Base-by-base conservation (phyloP, 1,140 invertebrate species). In the Calliopsis andreniformis region DNA sequence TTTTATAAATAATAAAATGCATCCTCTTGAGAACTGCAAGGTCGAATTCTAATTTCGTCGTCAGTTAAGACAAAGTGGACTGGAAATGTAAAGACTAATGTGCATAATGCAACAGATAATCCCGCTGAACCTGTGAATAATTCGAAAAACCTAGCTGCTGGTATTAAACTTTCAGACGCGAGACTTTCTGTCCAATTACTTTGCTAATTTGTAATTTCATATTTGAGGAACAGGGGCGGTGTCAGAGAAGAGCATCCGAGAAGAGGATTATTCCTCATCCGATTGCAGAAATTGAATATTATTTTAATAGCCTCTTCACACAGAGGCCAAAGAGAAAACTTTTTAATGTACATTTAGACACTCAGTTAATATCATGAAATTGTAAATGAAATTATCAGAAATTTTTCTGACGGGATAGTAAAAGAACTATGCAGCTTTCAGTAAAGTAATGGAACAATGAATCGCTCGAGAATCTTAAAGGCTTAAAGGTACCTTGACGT, bases 81-180 rank as follows among this genome's bases (percentile, higher is more conserved):
- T 25, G 20, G 20, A 18, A 39, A 23, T 2, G 20, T 16, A 39
- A 18, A 4, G 23, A 16, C 16, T 6, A 6, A 3, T 23, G 20
- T 68, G 51, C 35, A 68, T 68, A 56, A 68, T 68, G 3, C 51
- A 68, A 39, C 8, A 16, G 16, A 68, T 68, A 68, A 68, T 68
- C 66, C 43, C 23, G 32, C 12, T 18, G 66, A 43, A 68, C 43
- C 16, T 16, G 3, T 43, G 35, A 68, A 68, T 68, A 68, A 68
- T 67, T 62, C 23, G 1, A 6, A n/a, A n/a, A 39, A 10, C n/a
- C 10, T n/a, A 12, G n/a, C 16, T 2, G 2, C 18, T 1, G 16
- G 28, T 8, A 18, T 63, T n/a, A 63, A 47, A 32, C 8, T 47
- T 63, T 30, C 18, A 47, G 7, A 10, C 2, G 16, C 42, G 4